These are phyloP conservation scores for Phyto melanocephala DNA, from an alignment of 2,888 invertebrate genomes.

Conservation along the genomic window DNA sequence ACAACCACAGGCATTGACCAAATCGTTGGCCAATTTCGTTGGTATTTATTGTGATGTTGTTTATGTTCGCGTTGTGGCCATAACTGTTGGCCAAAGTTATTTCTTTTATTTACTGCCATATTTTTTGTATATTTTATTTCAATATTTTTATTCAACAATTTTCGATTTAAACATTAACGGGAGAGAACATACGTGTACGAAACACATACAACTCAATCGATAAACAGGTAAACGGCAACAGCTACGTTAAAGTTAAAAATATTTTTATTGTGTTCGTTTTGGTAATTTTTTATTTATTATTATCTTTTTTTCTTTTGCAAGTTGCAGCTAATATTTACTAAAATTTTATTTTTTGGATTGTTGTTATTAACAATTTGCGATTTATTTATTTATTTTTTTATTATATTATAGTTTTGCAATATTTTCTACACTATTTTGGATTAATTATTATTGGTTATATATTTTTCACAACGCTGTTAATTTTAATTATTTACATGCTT, in stretches of 20 bases:
- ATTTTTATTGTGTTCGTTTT: conserved; percentile 15
- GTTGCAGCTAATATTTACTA: conserved; percentile 17
- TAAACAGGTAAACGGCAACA: not conserved
- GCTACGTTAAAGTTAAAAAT: conserved; percentile 10
- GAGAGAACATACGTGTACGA: not conserved
- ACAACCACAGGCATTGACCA: conserved; percentile 43
- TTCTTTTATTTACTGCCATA: conserved; percentile 50
- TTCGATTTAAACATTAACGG: not conserved
- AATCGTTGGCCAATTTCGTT: conserved; percentile 38
- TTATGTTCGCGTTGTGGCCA: conserved; percentile 40
- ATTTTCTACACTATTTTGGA: not conserved
- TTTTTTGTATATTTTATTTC: conserved; percentile 15
- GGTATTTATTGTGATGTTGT: conserved; percentile 28
- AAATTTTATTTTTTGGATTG: not conserved
- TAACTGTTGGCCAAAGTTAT: conserved; percentile 47
- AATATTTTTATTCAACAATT: conserved; percentile 5
- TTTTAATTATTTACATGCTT: too few relatives aligned
- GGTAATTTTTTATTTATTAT: not conserved
- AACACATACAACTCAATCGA: not conserved
- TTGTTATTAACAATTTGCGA: conserved; percentile 18
- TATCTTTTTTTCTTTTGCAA: conserved; percentile 22
- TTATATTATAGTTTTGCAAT: conserved; percentile 8
- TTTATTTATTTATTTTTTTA: not conserved
- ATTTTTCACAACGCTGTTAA: too few relatives aligned
- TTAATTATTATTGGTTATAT: too few relatives aligned